phyloP scores from a whole-genome alignment of 1,140 invertebrate species.

The Drosophila fuyamai region DNA sequence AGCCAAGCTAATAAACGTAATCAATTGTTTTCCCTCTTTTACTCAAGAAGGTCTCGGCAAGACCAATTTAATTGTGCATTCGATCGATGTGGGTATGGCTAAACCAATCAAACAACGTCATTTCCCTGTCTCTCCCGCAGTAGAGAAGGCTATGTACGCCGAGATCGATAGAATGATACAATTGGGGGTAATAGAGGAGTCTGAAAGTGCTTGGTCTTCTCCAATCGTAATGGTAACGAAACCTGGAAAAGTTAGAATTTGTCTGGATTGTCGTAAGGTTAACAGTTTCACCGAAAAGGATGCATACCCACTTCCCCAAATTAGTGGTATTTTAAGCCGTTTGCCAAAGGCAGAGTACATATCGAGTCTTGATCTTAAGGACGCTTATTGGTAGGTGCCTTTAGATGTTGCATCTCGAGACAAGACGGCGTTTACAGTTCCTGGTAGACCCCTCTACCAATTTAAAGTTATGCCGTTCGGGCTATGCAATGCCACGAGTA shows the following conservation, averaged over 20 bases:
- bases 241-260: not conserved
- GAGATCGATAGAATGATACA: not conserved
- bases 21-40: too few species aligned
- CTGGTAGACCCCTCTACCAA: too few species aligned
- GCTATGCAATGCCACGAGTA: too few species aligned
- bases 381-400: not conserved
- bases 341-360: not conserved
- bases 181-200: not conserved
- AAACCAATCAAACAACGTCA: not conserved
- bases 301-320: too few species aligned
- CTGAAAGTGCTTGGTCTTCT: slow-evolving; percentile 1
- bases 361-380: not conserved
- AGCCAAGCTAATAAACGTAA: not conserved
- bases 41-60: not conserved
- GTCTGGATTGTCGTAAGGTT: not conserved
- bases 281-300: too few species aligned
- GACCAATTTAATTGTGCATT: slow-evolving; percentile 1
- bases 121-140: not conserved
- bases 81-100: slow-evolving; percentile 2
- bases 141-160: slow-evolving; percentile 1
- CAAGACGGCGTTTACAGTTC: too few species aligned
- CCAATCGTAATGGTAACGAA: not conserved
- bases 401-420: too few species aligned
- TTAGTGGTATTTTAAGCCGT: not conserved
- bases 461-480: too few species aligned